Evolutionary conservation across 2,113 vertebrate genomes (phyloP).

Genomic region (Tetraodon nigroviridis): DNA sequence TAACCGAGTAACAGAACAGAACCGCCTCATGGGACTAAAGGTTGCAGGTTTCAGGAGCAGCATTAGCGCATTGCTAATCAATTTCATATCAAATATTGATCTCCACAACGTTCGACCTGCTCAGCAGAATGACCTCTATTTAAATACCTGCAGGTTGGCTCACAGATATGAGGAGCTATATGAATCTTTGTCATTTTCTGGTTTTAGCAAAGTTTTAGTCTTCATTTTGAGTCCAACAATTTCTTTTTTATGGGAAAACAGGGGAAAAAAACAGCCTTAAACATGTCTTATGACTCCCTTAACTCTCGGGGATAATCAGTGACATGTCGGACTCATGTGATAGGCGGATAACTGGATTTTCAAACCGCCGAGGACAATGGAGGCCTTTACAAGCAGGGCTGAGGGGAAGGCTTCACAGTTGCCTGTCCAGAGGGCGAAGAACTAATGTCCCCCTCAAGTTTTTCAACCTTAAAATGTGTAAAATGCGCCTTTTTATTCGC

Average conservation of each 20-base stretch:
- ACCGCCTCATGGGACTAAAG: no score
- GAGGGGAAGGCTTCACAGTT: conserved; percentile 51
- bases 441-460: conserved; percentile 25
- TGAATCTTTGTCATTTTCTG: neutral
- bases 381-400: conserved; percentile 65
- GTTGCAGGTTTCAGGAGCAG: no score
- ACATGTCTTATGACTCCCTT: conserved; percentile 73
- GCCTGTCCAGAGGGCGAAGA: conserved; percentile 16
- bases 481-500: conserved; percentile 34
- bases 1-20: no score
- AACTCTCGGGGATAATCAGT: conserved; percentile 69
- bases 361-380: conserved; percentile 66
- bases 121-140: no score
- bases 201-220: neutral
- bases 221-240: neutral
- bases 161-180: no score
- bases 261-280: conserved; percentile 50
- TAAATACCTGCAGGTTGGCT: no score
- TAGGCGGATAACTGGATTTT: conserved; percentile 71
- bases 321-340: conserved; percentile 78
- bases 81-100: no score
- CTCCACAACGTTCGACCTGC: no score
- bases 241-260: neutral
- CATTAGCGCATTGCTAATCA: no score
- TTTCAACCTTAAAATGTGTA: conserved; percentile 15